Base-by-base conservation (phyloP, 2,113 vertebrate genomes). In the Burhinus oedicnemus region DNA sequence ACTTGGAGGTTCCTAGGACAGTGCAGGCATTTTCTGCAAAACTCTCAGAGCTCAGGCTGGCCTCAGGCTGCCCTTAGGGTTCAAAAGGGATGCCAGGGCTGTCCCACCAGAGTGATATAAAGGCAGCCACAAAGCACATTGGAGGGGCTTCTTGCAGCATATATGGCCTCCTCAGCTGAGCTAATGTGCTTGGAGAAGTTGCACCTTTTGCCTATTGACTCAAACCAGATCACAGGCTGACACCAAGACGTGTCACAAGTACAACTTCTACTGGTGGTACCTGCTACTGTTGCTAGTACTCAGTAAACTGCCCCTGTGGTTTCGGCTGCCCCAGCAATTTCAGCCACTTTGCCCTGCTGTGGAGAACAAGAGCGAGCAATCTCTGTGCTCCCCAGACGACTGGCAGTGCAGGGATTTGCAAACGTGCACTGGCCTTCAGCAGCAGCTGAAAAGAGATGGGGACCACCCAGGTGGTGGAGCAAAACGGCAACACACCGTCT, bases 401-500 rank as follows among this genome's bases (percentile, higher is more conserved):
- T 9, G 52, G 29, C 62, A 36, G 38, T 6, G 12, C 0, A 0
- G 68, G 55, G 40, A 62, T 85, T 65, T 87, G 40, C 27, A 51
- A 32, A 61, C 4, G 16, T 32, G 58, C 23, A 1, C 4, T 71
- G 38, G 61, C 71, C 64, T 77, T 62, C 70, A 78, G 51, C 90
- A 87, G 81, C 55, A 42, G 52, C 26, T 4, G 1, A 42, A 76
- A 58, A 44, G 60, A 44, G 60, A 4, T 38, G 45, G 38, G 55
- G 8, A 44, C 40, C 2, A 4, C 49, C 26, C 14, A 23, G 29
- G 61, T 29, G 29, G 44, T 30, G 32, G 45, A 68, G 58, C 47
- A 62, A 90, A 89, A 75, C 66, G 34, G 40, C 72, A 65, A n/a
- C 60, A 25, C 52, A 8, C 36, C 30, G 38, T 29, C 47, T 86